phyloP scores from a whole-genome alignment of 2,797 vertebrate species.

The Streptopelia turtur region DNA sequence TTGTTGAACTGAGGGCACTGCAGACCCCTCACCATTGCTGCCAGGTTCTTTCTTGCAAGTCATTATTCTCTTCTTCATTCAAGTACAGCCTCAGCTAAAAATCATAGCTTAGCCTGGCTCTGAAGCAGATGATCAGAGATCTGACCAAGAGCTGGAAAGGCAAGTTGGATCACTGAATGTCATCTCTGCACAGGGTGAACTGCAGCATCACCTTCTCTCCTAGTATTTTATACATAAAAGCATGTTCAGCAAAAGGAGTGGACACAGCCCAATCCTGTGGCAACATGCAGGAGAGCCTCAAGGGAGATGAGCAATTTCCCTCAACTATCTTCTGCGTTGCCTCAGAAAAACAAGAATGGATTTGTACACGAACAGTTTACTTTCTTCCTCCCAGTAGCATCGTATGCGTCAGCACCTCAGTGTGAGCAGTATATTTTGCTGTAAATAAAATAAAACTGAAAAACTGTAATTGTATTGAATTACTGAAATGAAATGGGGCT shows the following conservation, averaged over 20 bases:
- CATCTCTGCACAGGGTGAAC: neutral
- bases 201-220: neutral
- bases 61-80: neutral
- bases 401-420: neutral
- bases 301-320: slow-evolving; percentile 61
- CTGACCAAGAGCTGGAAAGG: neutral
- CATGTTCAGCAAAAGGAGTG: neutral
- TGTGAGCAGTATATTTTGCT: neutral
- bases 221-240: neutral
- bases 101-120: neutral
- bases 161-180: neutral
- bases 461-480: neutral
- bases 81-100: neutral
- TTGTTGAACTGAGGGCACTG: neutral
- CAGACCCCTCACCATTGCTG: neutral
- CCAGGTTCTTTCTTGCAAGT: neutral
- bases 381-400: neutral
- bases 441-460: neutral
- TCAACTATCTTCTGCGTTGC: neutral
- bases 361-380: slow-evolving; percentile 16
- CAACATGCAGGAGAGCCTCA: slow-evolving; percentile 25
- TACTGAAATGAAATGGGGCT: neutral
- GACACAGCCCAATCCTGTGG: slow-evolving; percentile 31
- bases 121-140: neutral
- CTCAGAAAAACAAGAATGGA: slow-evolving; percentile 45